Base-by-base conservation (phyloP, 92 coral and sea anemone genomes). In the Scolanthus callimorphus region DNA sequence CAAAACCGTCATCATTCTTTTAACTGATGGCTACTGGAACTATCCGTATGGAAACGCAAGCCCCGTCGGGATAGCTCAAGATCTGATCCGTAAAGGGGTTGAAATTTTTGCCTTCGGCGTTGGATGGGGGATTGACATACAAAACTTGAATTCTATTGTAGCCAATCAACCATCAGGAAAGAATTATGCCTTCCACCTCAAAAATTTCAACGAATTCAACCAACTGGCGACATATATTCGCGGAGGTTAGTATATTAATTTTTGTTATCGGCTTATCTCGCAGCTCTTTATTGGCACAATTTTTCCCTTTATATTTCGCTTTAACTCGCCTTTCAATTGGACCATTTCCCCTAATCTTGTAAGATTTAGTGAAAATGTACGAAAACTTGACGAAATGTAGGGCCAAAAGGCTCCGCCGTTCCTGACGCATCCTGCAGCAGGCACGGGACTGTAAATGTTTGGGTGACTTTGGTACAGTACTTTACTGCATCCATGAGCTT, bases 1-100 rank as follows among this genome's bases (percentile, higher is more conserved):
- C 57, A 72, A 73, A 62, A 87, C 95, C 0, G 78, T 79, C 0
- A 67, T 82, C 0, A 82, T 87, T 11, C 70, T 87, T 1, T 41
- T 87, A 0, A 87, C 90, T 1, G 95, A 87, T 50, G 95, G 95
- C 0, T 3, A 3, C 20, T 87, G 96, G 96, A 87, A 87, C 57
- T 41, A 13, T 4, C 70, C 69, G 1, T 41, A 53, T 1, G 39
- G 53, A 1, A 47, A 80, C 25, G 8, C 78, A 17, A 60, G 67
- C 19, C 96, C 96, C 3, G 24, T 55, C 1, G 0, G n/a, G 0
- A 28, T 57, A 13, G 96, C 96, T 0, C 4, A 63, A 12, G 23
- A 69, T 1, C 61, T 82, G n/a, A 28, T 48, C 15, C 2, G 13
- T 0, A 44, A 60, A 1, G 49, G 39, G 0, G 79, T 70, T 11